Conservation (phyloP, 2,113 vertebrate species). For the Rhabdornis inornatus region DNA sequence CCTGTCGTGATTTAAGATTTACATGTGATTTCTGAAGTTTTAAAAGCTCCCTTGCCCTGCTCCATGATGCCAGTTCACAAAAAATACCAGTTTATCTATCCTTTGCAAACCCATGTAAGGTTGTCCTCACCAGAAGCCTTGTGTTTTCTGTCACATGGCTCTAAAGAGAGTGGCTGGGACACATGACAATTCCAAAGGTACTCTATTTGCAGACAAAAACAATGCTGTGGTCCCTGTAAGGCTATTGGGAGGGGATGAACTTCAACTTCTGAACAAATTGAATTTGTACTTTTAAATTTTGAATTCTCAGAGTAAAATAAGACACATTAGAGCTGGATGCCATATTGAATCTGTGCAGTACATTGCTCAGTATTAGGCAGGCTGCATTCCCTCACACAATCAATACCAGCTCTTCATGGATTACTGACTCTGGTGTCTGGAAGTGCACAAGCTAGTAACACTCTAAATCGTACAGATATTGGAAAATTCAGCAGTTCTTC, state of each 20-base stretch:
- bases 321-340: neutral
- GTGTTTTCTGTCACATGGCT: neutral
- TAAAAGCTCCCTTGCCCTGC: neutral
- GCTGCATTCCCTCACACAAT: neutral
- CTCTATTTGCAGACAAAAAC: neutral
- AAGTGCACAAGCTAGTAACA: neutral
- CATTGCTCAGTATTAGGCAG: neutral
- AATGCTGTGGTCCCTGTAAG: fast-evolving
- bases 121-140: neutral
- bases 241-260: neutral
- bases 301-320: neutral
- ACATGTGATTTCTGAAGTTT: neutral
- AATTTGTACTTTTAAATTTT: neutral
- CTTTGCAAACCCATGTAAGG: neutral
- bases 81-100: neutral
- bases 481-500: neutral
- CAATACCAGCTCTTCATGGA: neutral
- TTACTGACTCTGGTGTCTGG: neutral
- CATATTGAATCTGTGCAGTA: neutral
- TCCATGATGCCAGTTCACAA: neutral
- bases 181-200: neutral
- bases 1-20: neutral
- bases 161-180: neutral
- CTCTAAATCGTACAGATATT: neutral
- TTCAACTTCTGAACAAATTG: neutral